Evolutionary conservation across 2,888 invertebrate species (phyloP), one percentile per base, ranked within the genome.

Genomic region (Cataglyphis rosenhaueri): DNA sequence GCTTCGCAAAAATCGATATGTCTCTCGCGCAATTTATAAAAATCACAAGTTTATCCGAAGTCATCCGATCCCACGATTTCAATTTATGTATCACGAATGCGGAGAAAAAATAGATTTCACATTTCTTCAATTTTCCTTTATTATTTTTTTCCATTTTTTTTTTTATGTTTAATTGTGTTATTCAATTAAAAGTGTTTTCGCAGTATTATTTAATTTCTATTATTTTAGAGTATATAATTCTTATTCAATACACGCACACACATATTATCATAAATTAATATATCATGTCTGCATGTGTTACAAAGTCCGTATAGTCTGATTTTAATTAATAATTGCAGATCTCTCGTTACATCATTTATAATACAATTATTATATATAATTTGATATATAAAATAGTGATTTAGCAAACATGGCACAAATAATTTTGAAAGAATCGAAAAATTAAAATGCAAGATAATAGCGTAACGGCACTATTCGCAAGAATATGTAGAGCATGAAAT

Each of bases 1-100:
- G 21, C 75, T 32, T 74, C 48, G 59, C 61, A 55, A 59, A 75
- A 76, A 82, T 82, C 78, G 68, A 82, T 82, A 52, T 15, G 35
- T 75, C 76, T 65, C 55, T 68, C 29, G 68, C 44, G 25, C 59
- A 65, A 12, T 38, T 29, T 32, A 25, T 35, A 76, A 78, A 61
- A 35, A n/a, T 76, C 65, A 21, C 25, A 3, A 8, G 8, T 82
- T 59, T 59, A 25, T 8, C 5, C 25, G 15, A 35, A 75, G 6
- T 21, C 41, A 15, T 48, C 44, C 75, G 73, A 29, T 12, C 12
- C 1, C 2, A 18, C 29, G 12, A 64, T 25, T 15, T 48, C 38
- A 8, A 21, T 74, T 32, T 55, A 52, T 44, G 38, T 12, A 21
- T 12, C 29, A n/a, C 12, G 38, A 38, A 29, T 32, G 21, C 21